Percentiles rank a stretch among this genome's conserved stretches.
These are phyloP conservation scores for Andrena chrysosceles DNA, from an alignment of 2,888 invertebrate genomes.

Conservation along the genomic window DNA sequence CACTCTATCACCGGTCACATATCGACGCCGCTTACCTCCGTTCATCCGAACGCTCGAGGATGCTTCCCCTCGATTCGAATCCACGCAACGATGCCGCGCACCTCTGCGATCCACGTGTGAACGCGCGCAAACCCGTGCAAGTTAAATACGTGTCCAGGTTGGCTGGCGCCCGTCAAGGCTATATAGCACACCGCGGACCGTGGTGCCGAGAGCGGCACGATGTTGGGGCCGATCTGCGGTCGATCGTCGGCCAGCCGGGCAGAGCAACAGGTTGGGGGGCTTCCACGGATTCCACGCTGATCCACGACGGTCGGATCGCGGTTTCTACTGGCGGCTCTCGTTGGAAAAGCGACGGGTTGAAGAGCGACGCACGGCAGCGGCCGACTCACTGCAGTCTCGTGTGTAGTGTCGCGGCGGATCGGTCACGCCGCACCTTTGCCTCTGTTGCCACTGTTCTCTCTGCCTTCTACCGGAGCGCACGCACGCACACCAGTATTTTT, in stretches of 20 bases:
- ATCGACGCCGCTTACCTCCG: slow-evolving; percentile 40
- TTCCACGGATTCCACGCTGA: slow-evolving; percentile 25
- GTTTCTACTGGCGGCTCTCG: neutral
- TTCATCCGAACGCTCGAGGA: slow-evolving; percentile 30
- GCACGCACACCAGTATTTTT: slow-evolving; percentile 50
- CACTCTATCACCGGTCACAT: slow-evolving; percentile 63
- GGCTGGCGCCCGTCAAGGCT: slow-evolving; percentile 81
- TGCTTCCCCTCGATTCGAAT: slow-evolving; percentile 30
- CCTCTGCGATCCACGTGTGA: slow-evolving; percentile 56
- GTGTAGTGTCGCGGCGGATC: slow-evolving; percentile 53
- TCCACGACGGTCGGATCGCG: slow-evolving; percentile 29
- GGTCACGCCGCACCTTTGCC: slow-evolving; percentile 70
- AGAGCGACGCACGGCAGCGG: slow-evolving; percentile 56
- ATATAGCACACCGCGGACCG: slow-evolving; percentile 29
- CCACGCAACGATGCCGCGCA: slow-evolving; percentile 33
- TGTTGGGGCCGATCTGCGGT: slow-evolving; percentile 1
- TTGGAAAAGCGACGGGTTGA: slow-evolving; percentile 40
- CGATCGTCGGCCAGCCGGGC: slow-evolving; percentile 18
- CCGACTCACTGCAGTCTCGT: slow-evolving; percentile 61
- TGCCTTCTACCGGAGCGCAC: slow-evolving; percentile 64
- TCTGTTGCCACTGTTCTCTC: slow-evolving; percentile 58
- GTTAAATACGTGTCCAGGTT: slow-evolving; percentile 62
- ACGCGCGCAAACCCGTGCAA: slow-evolving; percentile 34
- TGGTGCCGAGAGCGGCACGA: slow-evolving; percentile 10
- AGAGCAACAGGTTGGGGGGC: slow-evolving; percentile 50